These are phyloP conservation scores for Myopa testacea DNA, from an alignment of 2,888 invertebrate genomes.

Conservation along the genomic window DNA sequence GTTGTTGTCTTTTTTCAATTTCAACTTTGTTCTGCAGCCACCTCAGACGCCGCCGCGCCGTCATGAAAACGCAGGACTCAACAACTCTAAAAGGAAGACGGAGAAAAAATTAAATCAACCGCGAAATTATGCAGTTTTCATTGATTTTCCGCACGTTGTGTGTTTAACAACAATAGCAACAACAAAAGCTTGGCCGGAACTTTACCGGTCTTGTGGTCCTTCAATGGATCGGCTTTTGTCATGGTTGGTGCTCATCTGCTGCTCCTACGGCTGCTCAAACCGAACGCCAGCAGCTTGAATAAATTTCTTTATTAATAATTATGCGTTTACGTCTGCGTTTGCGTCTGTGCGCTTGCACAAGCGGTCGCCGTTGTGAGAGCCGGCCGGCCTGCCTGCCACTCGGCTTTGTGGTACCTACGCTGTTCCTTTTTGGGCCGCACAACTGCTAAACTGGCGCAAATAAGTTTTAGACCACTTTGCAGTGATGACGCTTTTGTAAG, in stretches of 20 bases:
- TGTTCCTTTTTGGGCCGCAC: background rate
- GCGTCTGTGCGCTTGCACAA: slow-evolving; percentile 20
- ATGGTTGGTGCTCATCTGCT: slow-evolving; percentile 33
- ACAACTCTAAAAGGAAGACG: slow-evolving; percentile 13
- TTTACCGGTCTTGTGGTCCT: slow-evolving; percentile 11
- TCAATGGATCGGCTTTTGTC: slow-evolving; percentile 19
- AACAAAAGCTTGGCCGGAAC: slow-evolving; percentile 13
- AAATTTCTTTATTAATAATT: slow-evolving; percentile 49
- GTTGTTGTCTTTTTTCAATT: background rate
- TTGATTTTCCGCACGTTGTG: slow-evolving; percentile 48
- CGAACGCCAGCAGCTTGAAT: slow-evolving; percentile 47
- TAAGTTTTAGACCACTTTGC: slow-evolving; percentile 8
- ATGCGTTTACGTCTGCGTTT: slow-evolving; percentile 27
- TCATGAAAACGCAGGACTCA: background rate
- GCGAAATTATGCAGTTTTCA: slow-evolving; percentile 49
- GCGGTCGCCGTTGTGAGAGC: background rate
- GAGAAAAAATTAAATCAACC: slow-evolving; percentile 39
- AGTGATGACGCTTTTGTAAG: slow-evolving; percentile 1
- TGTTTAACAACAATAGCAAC: slow-evolving; percentile 37
- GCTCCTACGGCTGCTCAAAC: slow-evolving; percentile 41
- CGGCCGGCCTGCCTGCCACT: background rate
- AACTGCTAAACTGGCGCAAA: slow-evolving; percentile 14
- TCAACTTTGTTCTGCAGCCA: background rate
- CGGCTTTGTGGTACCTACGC: too few relatives aligned
- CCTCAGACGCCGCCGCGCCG: background rate